A percentile compares a stretch with the other conserved stretches of the same genome.
Conservation (phyloP, 2,888 invertebrate species). For the Bembecia ichneumoniformis region DNA sequence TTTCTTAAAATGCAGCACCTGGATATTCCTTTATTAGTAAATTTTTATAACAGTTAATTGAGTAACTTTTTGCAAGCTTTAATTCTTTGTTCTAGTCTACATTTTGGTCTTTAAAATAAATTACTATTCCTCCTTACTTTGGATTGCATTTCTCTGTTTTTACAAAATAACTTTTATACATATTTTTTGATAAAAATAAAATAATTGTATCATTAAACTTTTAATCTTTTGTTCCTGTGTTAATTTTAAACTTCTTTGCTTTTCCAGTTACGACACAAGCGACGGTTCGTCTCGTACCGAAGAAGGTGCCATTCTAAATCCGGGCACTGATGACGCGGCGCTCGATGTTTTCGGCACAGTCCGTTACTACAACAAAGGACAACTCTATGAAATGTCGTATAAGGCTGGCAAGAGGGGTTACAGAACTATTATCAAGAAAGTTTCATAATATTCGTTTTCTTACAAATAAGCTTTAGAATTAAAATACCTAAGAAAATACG, state of each 20-base stretch:
- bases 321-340: conserved; percentile 48
- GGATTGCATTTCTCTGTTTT: too few species aligned
- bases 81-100: too few species aligned
- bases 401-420: conserved; percentile 66
- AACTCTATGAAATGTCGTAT: conserved; percentile 63
- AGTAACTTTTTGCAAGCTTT: too few species aligned
- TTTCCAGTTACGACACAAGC: conserved; percentile 57
- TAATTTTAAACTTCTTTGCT: not conserved
- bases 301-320: conserved; percentile 44
- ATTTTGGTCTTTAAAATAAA: too few species aligned
- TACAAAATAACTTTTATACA: not conserved
- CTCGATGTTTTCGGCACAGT: conserved; percentile 56
- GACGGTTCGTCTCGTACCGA: conserved; percentile 72
- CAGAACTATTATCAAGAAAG: conserved; percentile 56
- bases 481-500: not conserved
- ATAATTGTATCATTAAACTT: conserved; percentile 9
- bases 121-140: too few species aligned
- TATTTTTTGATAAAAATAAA: not conserved
- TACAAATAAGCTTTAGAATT: too few species aligned
- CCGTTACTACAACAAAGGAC: conserved; percentile 62
- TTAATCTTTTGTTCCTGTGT: conserved; percentile 14
- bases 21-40: too few species aligned
- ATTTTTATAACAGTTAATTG: too few species aligned
- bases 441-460: conserved; percentile 21
- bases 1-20: too few species aligned